phyloP scores from a whole-genome alignment of 1,140 invertebrate species.

The Zaprionus gabonicus region DNA sequence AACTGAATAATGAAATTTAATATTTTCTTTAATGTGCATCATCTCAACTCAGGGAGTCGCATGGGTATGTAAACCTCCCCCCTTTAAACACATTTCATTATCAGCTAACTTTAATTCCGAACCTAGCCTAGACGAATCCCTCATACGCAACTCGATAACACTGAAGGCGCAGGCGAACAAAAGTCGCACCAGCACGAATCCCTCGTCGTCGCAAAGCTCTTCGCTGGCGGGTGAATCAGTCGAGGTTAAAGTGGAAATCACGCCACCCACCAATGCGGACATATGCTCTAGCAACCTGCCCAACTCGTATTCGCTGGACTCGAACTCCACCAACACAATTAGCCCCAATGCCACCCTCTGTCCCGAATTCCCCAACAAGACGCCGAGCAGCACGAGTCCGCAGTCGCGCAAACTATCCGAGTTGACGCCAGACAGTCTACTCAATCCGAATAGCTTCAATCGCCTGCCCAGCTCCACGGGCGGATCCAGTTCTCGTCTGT shows the following conservation, averaged over 20 bases:
- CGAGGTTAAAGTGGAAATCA: constrained; percentile 84
- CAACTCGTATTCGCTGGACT: constrained; percentile 83
- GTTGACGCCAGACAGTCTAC: constrained; percentile 69
- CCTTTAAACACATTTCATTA: not conserved
- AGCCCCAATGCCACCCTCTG: constrained; percentile 77
- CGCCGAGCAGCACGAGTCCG: constrained; percentile 69
- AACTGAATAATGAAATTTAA: not conserved
- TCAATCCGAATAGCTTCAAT: constrained; percentile 81
- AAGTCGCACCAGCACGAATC: constrained; percentile 80
- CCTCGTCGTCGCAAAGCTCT: constrained; percentile 82
- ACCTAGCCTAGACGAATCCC: constrained; percentile 87
- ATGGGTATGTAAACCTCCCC: constrained; percentile 68
- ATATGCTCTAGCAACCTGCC: constrained; percentile 63
- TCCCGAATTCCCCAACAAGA: constrained; percentile 75
- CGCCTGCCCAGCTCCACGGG: constrained; percentile 76
- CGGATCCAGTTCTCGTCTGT: constrained; percentile 76
- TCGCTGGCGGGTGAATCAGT: constrained; percentile 80
- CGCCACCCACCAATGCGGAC: constrained; percentile 75
- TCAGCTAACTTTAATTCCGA: not conserved
- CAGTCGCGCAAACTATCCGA: constrained; percentile 80
- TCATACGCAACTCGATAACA: constrained; percentile 81
- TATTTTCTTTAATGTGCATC: not conserved
- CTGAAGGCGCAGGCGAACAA: constrained; percentile 79
- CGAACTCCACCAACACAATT: constrained; percentile 79
- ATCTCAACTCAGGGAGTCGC: constrained; percentile 63